These are phyloP conservation scores for Chloroceryle inda DNA, from an alignment of 2,797 vertebrate species.

Conservation along the genomic window DNA sequence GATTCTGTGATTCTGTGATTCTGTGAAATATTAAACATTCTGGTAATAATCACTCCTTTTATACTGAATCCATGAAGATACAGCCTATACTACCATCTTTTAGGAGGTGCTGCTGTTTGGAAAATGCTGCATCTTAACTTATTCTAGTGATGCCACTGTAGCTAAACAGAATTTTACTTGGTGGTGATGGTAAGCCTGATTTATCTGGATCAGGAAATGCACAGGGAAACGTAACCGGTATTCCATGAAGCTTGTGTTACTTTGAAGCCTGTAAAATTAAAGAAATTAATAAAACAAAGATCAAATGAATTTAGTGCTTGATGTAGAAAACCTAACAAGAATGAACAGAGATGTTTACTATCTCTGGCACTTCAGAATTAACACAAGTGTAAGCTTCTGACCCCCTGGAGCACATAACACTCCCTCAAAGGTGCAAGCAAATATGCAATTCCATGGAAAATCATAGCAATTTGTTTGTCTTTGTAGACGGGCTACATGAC, in stretches of 20 bases:
- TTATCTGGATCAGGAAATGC: neutral
- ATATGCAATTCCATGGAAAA: neutral
- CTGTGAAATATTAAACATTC: neutral
- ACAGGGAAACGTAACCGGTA: neutral
- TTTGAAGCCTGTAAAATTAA: neutral
- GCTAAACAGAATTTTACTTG: neutral
- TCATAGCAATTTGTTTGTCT: neutral
- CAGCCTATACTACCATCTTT: neutral
- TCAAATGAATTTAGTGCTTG: neutral
- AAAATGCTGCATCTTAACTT: neutral
- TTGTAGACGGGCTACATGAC: conserved; percentile 51
- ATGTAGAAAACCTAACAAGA: neutral
- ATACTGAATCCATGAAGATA: neutral
- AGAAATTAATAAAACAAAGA: neutral
- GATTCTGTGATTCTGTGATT: too few relatives aligned
- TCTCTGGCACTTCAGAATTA: neutral
- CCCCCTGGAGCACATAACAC: neutral
- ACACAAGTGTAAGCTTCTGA: accelerated
- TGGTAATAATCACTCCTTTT: neutral
- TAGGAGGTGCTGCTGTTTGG: neutral
- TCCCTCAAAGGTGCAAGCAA: neutral
- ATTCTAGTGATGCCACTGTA: neutral
- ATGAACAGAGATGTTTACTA: neutral
- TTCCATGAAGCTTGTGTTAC: neutral
- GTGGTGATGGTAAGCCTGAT: neutral